These are phyloP conservation scores for Epizoanthus scotinus DNA, from an alignment of 92 coral and sea anemone species.

Conservation along the genomic window DNA sequence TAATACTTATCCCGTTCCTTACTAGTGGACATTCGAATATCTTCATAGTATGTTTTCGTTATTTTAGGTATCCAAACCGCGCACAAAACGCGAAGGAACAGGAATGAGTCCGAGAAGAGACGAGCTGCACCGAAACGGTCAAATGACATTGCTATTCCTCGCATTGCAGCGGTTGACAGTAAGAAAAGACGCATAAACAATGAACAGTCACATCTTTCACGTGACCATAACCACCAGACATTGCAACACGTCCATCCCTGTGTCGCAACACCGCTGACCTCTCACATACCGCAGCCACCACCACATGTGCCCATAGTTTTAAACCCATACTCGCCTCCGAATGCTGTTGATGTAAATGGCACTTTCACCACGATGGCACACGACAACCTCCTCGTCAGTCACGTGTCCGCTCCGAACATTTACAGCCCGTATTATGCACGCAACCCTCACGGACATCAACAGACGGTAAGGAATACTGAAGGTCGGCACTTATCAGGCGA, in stretches of 20 bases:
- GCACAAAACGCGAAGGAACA: not conserved
- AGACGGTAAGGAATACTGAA: slow-evolving; percentile 6
- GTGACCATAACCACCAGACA: not conserved
- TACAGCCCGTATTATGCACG: not conserved
- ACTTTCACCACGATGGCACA: slow-evolving; percentile 34
- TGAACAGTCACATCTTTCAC: not conserved
- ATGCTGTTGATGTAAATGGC: not conserved
- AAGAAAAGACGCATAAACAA: not conserved
- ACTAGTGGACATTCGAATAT: too few relatives aligned
- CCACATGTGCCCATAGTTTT: not conserved
- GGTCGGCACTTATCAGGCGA: too few relatives aligned
- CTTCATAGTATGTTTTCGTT: too few relatives aligned
- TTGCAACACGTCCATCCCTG: slow-evolving; percentile 18
- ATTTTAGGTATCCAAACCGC: too few relatives aligned
- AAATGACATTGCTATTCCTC: not conserved
- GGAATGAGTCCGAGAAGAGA: not conserved
- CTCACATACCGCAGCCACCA: slow-evolving; percentile 12
- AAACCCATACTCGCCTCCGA: not conserved
- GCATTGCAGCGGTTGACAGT: not conserved
- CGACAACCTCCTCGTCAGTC: slow-evolving; percentile 18
- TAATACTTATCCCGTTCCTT: too few relatives aligned
- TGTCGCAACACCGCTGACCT: slow-evolving; percentile 21
- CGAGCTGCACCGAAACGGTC: not conserved
- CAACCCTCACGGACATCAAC: slow-evolving; percentile 3
- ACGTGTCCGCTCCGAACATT: not conserved